These are phyloP conservation scores for Riparia riparia DNA, from an alignment of 2,113 vertebrate genomes.

Conservation along the genomic window DNA sequence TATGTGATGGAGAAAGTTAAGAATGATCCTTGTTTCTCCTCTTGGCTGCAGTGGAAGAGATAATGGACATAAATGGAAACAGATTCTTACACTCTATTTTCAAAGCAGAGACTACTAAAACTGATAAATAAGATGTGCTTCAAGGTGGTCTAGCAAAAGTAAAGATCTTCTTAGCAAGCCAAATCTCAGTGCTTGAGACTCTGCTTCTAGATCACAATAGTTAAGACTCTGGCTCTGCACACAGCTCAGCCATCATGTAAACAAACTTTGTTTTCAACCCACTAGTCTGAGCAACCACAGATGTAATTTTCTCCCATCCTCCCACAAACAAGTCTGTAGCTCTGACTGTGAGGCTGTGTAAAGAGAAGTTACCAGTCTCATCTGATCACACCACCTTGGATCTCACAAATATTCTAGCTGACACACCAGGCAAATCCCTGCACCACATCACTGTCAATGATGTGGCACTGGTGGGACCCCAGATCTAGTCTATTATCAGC, in stretches of 20 bases:
- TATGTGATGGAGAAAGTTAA: neutral
- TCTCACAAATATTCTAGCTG: neutral
- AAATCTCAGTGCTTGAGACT: neutral
- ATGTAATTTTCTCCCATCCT: neutral
- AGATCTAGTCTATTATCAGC: neutral
- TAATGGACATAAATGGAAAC: neutral
- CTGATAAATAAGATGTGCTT: neutral
- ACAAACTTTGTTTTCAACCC: neutral
- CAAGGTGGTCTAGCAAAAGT: neutral
- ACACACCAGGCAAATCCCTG: neutral
- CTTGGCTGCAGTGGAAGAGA: neutral
- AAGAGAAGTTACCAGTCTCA: neutral
- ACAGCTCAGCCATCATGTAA: fast-evolving
- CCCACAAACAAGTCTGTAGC: neutral
- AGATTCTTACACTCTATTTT: neutral
- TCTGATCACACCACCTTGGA: neutral
- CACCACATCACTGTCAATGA: neutral
- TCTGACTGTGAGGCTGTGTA: neutral
- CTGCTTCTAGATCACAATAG: neutral
- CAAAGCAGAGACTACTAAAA: neutral
- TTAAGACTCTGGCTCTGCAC: neutral
- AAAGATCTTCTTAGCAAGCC: neutral
- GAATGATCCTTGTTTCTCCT: neutral
- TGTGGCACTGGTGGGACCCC: neutral
- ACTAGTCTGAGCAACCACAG: neutral